Evolutionary conservation across 2,797 vertebrate species (phyloP).

Genomic region (Gallinago stenura): DNA sequence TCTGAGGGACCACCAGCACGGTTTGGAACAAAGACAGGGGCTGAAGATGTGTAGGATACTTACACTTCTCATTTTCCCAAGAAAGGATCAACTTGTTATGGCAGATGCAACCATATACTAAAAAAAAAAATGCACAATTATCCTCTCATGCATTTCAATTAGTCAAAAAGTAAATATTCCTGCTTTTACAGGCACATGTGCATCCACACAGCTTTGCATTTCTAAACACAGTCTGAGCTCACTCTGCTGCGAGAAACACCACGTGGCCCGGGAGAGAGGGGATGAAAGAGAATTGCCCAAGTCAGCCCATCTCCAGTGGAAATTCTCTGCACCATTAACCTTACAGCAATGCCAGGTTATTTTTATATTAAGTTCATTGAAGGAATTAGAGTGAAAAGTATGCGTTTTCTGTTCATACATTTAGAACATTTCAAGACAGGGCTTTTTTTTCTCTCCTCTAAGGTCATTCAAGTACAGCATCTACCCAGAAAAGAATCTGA

Average conservation of each 20-base stretch:
- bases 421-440: neutral
- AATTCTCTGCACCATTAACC: neutral
- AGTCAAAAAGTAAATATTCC: neutral
- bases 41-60: neutral
- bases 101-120: neutral
- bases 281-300: neutral
- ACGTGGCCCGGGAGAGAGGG: neutral
- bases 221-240: neutral
- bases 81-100: neutral
- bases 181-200: neutral
- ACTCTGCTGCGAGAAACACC: neutral
- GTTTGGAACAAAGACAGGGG: neutral
- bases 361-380: conserved; percentile 36
- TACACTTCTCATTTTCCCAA: neutral
- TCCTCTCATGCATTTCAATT: neutral
- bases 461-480: neutral
- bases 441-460: neutral
- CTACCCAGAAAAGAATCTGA: neutral
- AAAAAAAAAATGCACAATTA: neutral
- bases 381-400: conserved; percentile 34
- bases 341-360: neutral
- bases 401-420: neutral
- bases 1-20: neutral
- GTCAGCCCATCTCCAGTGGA: neutral
- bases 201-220: neutral